Evolutionary conservation across 1,140 invertebrate genomes (phyloP), one percentile per base, ranked within the genome.

Genomic region (Drosophila kurseongensis): DNA sequence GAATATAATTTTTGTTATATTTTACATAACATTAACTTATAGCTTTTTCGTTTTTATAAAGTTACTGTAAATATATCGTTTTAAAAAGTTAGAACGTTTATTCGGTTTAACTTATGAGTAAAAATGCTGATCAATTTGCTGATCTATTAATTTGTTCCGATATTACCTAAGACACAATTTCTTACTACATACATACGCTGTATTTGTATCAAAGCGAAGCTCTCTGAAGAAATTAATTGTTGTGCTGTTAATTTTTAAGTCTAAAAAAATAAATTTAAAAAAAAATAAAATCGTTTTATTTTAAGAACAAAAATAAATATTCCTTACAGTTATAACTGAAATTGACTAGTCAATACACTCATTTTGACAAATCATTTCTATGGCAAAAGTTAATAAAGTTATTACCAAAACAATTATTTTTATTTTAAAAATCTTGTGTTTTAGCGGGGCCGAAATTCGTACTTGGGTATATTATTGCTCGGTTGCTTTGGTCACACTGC

Each of bases 171-270:
- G 59, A 27, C 38, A 54, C 42, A 12, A 14, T 18, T 62, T 63
- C 58, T 52, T 52, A 65, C n/a, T 65, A 59, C 44, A 75, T 35
- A 62, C 23, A 65, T 56, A 51, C 57, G 55, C 69, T 72, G 54
- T 42, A 66, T 78, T 84, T 63, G 32, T 60, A 52, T 16, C 50
- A 69, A 84, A 68, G 73, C 60, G 59, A 84, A 74, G 60, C 73
- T 86, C 75, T 72, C 54, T 75, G 35, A 73, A 56, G 12, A 82
- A 88, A 86, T 88, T 66, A 68, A 88, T 78, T 86, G 82, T 88
- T 86, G 69, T 86, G 82, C 83, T 86, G 74, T 76, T 83, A 83
- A 62, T 52, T 78, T 74, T 59, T 88, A 86, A 86, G 75, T 76
- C 74, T 59, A 8, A 58, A 75, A 54, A 72, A 60, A 76, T 78